Evolutionary conservation across 2,888 invertebrate species (phyloP), one percentile per base, ranked within the genome.

Genomic region (Ceraclea dissimilis): DNA sequence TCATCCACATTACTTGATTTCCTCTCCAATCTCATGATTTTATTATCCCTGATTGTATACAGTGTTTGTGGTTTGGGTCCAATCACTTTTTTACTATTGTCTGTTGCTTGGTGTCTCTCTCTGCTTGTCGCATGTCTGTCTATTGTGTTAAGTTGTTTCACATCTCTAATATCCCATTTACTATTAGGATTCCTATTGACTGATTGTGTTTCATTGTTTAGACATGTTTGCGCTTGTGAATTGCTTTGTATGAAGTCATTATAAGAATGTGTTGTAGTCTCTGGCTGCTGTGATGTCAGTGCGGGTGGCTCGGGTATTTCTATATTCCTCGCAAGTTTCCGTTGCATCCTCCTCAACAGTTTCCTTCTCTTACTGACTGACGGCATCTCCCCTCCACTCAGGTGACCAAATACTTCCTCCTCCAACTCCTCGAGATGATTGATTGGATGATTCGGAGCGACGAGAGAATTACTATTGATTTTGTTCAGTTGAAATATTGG

Each of bases 11-110:
- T n/a, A 1, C 18, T 43, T 13, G 62, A 59, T 54, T 63, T 61
- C 56, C 0, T 70, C 56, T 75, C 71, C 18, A 79, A 59, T 56
- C 75, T 68, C 2, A 80, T 69, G 54, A 81, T 80, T 65, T 74
- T 73, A 39, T 74, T 74, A 56, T 80, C 69, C 63, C 70, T 74
- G 26, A 81, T 69, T 1, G 81, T 78, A 56, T 80, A 81, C 68
- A 75, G 71, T 50, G 72, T 72, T 52, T 65, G 66, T 44, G 70
- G 67, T 61, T 70, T 52, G 49, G 58, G 56, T 5, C 59, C 61
- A 62, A 57, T 17, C 21, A 49, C 6, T 13, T 13, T 5, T 39
- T 46, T 46, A 19, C 13, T 46, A 46, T 8, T 4, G 13, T 17
- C 20, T 2, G 18, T 8, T 19, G 18, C 18, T 19, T 19, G 5